A percentile compares a stretch with the other conserved stretches of the same genome.
Evolutionary conservation across 2,113 vertebrate genomes (phyloP).

Genomic region (Chlorodrepanis virens): DNA sequence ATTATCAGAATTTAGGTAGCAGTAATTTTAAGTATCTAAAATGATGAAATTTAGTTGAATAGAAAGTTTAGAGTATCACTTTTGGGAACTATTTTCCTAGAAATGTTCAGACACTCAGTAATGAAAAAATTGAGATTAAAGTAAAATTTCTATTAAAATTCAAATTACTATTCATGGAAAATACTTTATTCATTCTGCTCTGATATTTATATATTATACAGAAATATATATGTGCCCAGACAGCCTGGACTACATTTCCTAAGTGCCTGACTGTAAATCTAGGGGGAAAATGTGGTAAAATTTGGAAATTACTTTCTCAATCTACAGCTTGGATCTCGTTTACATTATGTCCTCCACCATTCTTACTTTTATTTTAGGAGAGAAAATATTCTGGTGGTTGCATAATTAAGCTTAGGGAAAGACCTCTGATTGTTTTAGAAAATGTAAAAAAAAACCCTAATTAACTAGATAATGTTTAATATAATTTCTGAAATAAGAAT

Average conservation of each 20-base stretch:
- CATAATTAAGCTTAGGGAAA: not conserved
- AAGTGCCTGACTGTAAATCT: not conserved
- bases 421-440: not conserved
- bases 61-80: not conserved
- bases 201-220: conserved; percentile 16
- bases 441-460: not conserved
- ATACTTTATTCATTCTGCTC: conserved; percentile 27
- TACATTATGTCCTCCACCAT: not conserved
- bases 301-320: not conserved
- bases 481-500: not conserved
- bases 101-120: not conserved
- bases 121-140: not conserved
- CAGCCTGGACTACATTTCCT: not conserved
- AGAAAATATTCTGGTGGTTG: not conserved
- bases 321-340: not conserved
- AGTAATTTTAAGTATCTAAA: not conserved
- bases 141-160: conserved; percentile 43
- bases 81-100: not conserved
- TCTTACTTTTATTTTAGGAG: not conserved
- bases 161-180: conserved; percentile 6
- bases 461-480: not conserved
- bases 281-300: not conserved
- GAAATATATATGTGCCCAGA: not conserved
- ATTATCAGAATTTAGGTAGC: not conserved
- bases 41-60: not conserved